A percentile compares a stretch with the other conserved stretches of the same genome.
Conservation (phyloP, 2,113 vertebrate genomes). For the Oplegnathus fasciatus region DNA sequence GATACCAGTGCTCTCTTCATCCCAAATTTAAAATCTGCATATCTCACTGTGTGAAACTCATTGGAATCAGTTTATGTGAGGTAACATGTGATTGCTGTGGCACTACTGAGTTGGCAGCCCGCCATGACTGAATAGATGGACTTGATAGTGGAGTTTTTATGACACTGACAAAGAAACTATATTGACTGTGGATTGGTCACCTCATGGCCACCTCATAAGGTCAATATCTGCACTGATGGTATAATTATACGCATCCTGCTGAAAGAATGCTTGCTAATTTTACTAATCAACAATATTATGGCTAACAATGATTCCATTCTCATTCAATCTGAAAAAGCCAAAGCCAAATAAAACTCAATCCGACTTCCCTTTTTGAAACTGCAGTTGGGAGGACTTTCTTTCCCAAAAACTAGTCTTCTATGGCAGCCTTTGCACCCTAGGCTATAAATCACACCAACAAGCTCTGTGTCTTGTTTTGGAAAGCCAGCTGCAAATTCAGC, state of each 20-base stretch:
- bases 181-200: too few species aligned
- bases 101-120: neutral
- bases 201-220: neutral
- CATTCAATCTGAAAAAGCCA: neutral
- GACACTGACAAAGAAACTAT: neutral
- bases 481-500: neutral
- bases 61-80: neutral
- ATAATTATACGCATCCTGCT: neutral
- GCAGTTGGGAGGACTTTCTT: neutral
- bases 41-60: neutral
- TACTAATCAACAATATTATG: neutral
- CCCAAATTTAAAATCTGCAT: neutral
- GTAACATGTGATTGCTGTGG: neutral
- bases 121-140: neutral
- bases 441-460: constrained; percentile 12
- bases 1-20: neutral
- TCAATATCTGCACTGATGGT: neutral
- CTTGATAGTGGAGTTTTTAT: neutral
- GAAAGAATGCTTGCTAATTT: neutral
- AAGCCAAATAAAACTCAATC: neutral
- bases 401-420: neutral
- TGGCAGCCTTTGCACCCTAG: neutral
- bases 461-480: neutral
- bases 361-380: neutral
- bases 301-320: neutral